A percentile compares a stretch with the other conserved stretches of the same genome.
Conservation (phyloP, 1,140 invertebrate species). For the Neotoxoptera formosana region DNA sequence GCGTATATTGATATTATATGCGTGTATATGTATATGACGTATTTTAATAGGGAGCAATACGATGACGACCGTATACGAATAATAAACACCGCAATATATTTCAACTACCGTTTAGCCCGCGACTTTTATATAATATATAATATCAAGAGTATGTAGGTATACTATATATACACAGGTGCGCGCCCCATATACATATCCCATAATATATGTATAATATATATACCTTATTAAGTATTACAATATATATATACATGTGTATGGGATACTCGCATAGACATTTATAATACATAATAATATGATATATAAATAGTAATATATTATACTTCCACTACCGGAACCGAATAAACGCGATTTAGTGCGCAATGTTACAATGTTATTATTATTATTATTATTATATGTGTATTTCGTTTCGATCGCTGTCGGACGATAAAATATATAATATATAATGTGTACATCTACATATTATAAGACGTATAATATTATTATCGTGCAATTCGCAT, state of each 20-base stretch:
- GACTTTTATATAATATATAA: neutral
- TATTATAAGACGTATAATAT: neutral
- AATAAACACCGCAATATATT: neutral
- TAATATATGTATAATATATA: neutral
- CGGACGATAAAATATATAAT: neutral
- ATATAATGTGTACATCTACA: neutral
- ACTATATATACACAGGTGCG: neutral
- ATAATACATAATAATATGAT: no score
- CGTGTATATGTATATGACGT: neutral
- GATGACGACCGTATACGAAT: neutral
- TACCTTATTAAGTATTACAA: neutral
- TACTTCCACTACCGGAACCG: neutral
- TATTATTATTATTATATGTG: neutral
- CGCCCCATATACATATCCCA: neutral
- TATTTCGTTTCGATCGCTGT: neutral
- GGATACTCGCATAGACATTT: neutral
- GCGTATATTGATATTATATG: neutral
- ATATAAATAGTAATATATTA: neutral
- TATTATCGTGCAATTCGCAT: neutral
- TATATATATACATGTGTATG: neutral
- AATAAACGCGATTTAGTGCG: constrained; percentile 8
- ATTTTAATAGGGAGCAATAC: neutral
- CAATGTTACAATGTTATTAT: neutral
- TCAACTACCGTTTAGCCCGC: neutral
- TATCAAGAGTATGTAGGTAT: neutral